Evolutionary conservation across 2,797 vertebrate species (phyloP).

Genomic region (Luscinia luscinia): DNA sequence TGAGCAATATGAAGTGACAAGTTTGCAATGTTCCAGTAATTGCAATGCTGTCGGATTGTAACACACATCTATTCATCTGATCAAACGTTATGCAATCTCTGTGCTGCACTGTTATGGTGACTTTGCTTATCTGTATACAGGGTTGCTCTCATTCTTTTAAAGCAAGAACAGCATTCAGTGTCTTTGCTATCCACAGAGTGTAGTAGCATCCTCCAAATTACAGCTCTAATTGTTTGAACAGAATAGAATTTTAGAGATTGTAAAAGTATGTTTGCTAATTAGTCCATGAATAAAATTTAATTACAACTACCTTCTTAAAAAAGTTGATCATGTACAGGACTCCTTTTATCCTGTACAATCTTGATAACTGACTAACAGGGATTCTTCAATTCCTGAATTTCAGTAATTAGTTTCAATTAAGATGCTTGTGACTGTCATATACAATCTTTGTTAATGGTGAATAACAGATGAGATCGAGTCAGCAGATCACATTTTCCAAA

Average conservation of each 20-base stretch:
- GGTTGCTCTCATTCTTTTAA: background rate
- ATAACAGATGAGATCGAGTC: background rate
- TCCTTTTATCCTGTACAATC: background rate
- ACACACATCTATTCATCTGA: background rate
- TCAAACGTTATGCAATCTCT: background rate
- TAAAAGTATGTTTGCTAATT: background rate
- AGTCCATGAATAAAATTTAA: background rate
- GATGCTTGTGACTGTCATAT: background rate
- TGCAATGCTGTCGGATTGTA: background rate
- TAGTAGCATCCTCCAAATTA: background rate
- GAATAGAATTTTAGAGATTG: background rate
- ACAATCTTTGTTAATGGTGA: background rate
- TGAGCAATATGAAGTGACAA: background rate
- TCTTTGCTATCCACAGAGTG: background rate
- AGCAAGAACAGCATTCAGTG: background rate
- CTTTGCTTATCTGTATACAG: background rate
- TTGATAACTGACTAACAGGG: background rate
- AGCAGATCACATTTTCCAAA: background rate
- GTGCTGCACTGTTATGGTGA: background rate
- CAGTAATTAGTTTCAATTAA: background rate
- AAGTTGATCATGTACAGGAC: background rate
- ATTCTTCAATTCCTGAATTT: background rate
- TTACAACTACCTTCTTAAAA: conserved; percentile 6
- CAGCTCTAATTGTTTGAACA: background rate
- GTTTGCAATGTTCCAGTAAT: background rate